phyloP scores from a whole-genome alignment of 2,113 vertebrate species.

The Micronycteris hirsuta region DNA sequence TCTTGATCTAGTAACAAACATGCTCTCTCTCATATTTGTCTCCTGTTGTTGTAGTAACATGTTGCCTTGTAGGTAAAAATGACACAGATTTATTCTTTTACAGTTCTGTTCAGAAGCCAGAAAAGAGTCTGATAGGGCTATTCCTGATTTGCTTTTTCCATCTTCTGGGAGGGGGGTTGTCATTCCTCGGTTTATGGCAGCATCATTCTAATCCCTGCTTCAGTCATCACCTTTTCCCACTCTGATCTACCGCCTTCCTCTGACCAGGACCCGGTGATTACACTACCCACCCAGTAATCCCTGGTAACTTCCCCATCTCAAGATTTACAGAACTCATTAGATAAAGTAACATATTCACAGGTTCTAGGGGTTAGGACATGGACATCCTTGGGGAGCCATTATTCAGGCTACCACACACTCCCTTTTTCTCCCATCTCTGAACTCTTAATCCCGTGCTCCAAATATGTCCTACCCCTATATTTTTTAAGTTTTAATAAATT shows the following conservation, averaged over 20 bases:
- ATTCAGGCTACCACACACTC: not conserved
- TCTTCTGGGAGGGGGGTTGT: not conserved
- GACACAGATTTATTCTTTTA: not conserved
- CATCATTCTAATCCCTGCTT: not conserved
- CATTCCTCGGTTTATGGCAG: not conserved
- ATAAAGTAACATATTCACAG: not conserved
- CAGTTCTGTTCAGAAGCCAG: not conserved
- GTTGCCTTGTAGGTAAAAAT: not conserved
- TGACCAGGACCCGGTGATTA: not conserved
- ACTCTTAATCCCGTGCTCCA: not conserved
- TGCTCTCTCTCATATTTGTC: not conserved
- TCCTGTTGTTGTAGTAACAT: not conserved
- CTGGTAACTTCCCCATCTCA: not conserved
- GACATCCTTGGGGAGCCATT: not conserved
- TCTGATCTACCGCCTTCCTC: not conserved
- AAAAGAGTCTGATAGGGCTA: not conserved
- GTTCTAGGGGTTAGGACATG: not conserved
- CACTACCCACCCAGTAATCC: not conserved
- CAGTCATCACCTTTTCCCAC: not conserved
- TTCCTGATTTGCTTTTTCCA: not conserved
- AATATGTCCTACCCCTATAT: not conserved
- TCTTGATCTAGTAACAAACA: not conserved
- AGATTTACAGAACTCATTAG: not conserved
- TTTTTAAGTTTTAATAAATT: not conserved
- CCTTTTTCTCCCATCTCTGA: conserved; percentile 7